Conservation (phyloP, 2,888 invertebrate species). For the Tetragonisca angustula region DNA sequence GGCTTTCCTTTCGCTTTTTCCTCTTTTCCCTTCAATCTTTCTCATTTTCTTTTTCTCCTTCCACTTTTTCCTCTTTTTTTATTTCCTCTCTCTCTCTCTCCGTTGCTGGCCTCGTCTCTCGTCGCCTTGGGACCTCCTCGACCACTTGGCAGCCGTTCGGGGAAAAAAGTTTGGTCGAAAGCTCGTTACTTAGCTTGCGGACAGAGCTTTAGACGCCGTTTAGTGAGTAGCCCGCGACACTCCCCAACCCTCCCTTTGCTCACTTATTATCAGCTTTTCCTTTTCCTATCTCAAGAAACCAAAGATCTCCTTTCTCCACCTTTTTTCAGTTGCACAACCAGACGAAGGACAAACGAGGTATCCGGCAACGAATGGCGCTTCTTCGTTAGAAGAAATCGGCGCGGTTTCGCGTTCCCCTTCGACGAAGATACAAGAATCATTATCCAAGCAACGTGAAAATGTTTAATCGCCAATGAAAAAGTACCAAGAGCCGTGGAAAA, state of each 20-base stretch:
- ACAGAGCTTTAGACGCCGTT: slow-evolving; percentile 77
- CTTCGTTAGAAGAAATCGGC: slow-evolving; percentile 45
- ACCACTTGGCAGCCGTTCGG: slow-evolving; percentile 79
- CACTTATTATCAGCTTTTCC: slow-evolving; percentile 52
- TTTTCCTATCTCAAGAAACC: slow-evolving; percentile 8
- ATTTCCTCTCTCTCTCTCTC: slow-evolving; percentile 12
- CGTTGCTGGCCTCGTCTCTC: slow-evolving; percentile 32
- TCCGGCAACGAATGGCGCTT: slow-evolving; percentile 57
- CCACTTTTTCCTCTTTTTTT: neutral
- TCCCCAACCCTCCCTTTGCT: neutral
- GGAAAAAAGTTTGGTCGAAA: slow-evolving; percentile 76
- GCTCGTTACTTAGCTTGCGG: slow-evolving; percentile 79
- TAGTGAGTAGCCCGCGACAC: slow-evolving; percentile 69
- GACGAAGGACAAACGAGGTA: slow-evolving; percentile 50
- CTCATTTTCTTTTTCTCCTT: slow-evolving; percentile 1
- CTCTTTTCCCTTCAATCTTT: slow-evolving; percentile 12
- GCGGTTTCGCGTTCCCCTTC: slow-evolving; percentile 21
- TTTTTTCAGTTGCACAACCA: slow-evolving; percentile 25
- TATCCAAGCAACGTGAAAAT: too few species aligned
- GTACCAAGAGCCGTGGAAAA: neutral
- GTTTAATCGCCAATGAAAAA: too few species aligned
- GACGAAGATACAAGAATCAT: too few species aligned
- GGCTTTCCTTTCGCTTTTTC: slow-evolving; percentile 52
- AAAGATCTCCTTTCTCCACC: neutral
- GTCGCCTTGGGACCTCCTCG: slow-evolving; percentile 61